A percentile compares a stretch with the other conserved stretches of the same genome.
These are phyloP conservation scores for Helogale parvula DNA, from an alignment of 2,113 vertebrate genomes.

Conservation along the genomic window DNA sequence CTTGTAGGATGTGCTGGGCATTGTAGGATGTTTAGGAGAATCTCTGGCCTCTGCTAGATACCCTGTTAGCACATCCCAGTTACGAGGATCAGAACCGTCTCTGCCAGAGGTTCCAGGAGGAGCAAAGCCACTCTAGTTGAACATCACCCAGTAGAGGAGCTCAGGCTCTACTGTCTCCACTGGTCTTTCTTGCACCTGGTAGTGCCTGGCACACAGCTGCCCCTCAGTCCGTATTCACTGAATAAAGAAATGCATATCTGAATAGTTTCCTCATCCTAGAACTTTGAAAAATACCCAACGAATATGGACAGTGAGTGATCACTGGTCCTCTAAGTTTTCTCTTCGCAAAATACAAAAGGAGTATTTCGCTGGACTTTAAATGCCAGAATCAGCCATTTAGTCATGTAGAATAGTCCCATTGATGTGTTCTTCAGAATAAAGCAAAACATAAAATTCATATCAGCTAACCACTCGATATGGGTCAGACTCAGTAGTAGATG, in stretches of 20 bases:
- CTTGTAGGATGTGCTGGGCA: neutral
- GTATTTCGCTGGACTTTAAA: neutral
- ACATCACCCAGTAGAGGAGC: neutral
- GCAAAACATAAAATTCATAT: neutral
- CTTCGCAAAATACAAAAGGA: neutral
- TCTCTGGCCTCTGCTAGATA: neutral
- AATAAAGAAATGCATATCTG: neutral
- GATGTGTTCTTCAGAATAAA: neutral
- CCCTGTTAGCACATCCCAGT: neutral
- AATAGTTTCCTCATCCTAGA: neutral
- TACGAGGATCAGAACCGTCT: neutral
- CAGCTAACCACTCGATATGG: neutral
- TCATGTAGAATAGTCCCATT: constrained; percentile 40
- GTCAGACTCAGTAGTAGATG: neutral
- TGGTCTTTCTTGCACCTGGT: neutral
- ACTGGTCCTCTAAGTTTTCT: neutral
- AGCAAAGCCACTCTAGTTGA: neutral
- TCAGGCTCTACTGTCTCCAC: neutral
- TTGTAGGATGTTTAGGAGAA: neutral
- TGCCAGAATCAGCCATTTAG: neutral
- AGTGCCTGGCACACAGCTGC: neutral
- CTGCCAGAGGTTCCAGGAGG: neutral
- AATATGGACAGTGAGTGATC: neutral
- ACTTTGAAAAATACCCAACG: neutral
- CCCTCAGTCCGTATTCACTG: neutral